Conservation (phyloP, 2,113 vertebrate genomes). For the Platycercus adscitus region DNA sequence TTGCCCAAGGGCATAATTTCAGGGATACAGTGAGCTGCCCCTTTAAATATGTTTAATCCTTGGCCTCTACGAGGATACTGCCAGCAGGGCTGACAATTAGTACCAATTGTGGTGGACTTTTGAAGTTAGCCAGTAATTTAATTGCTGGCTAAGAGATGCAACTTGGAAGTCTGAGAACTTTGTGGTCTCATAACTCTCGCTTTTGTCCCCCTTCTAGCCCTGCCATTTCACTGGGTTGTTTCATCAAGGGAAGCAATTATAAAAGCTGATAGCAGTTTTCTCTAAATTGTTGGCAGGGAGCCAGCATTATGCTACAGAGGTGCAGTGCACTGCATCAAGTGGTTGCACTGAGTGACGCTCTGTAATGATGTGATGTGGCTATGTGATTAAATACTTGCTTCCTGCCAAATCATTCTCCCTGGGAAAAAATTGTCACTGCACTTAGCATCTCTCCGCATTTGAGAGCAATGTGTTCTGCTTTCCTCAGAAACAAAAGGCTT, state of each 20-base stretch:
- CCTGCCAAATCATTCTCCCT: constrained; percentile 67
- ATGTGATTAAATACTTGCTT: constrained; percentile 73
- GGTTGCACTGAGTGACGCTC: constrained; percentile 57
- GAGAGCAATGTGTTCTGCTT: constrained; percentile 3
- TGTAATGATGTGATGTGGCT: constrained; percentile 71
- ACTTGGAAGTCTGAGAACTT: constrained; percentile 47
- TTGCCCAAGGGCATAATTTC: neutral
- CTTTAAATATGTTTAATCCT: neutral
- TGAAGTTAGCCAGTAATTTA: constrained; percentile 30
- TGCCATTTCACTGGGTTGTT: constrained; percentile 41
- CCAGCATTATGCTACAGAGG: constrained; percentile 60
- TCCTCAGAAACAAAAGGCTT: constrained; percentile 12
- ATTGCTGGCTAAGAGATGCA: constrained; percentile 7
- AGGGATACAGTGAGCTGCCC: neutral
- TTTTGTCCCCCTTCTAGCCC: neutral
- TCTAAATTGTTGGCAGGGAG: constrained; percentile 61
- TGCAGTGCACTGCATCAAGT: constrained; percentile 63
- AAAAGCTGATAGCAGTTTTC: constrained; percentile 56
- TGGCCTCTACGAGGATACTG: neutral
- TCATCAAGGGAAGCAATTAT: constrained; percentile 69
- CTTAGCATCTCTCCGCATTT: constrained; percentile 52
- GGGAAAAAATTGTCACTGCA: constrained; percentile 67
- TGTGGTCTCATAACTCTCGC: constrained; percentile 39
- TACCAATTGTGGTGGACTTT: constrained; percentile 3
- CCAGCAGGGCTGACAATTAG: neutral